Conservation (phyloP, 2,797 vertebrate species). For the Acanthurus lineatus region DNA sequence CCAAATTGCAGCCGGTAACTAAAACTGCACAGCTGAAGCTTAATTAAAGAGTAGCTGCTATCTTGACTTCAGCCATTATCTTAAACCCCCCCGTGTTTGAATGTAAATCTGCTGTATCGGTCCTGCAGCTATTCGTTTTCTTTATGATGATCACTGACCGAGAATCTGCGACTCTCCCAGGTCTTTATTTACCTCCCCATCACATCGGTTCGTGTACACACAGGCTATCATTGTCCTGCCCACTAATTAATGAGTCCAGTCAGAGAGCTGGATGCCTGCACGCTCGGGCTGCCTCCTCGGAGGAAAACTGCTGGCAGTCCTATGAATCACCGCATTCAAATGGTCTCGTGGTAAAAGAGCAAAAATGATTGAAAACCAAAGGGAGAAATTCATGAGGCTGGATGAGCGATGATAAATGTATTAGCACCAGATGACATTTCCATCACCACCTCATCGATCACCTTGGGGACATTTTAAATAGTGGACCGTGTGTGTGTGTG, state of each 20-base stretch:
- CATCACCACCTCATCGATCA: slow-evolving; percentile 79
- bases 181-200: slow-evolving; percentile 48
- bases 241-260: slow-evolving; percentile 72
- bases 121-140: slow-evolving; percentile 27
- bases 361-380: slow-evolving; percentile 74
- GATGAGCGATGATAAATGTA: slow-evolving; percentile 77
- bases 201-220: slow-evolving; percentile 54
- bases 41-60: too few species aligned
- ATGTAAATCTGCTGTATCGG: neutral
- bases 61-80: neutral
- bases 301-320: slow-evolving; percentile 56
- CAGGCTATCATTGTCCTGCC: slow-evolving; percentile 68
- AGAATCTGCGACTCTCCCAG: neutral
- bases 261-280: slow-evolving; percentile 60
- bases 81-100: neutral
- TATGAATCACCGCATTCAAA: slow-evolving; percentile 71
- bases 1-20: neutral
- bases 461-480: slow-evolving; percentile 66
- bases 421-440: slow-evolving; percentile 79
- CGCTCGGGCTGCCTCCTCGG: slow-evolving; percentile 46
- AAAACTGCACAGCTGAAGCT: neutral
- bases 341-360: slow-evolving; percentile 63
- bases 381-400: slow-evolving; percentile 68
- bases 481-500: slow-evolving; percentile 29
- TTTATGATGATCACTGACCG: slow-evolving; percentile 7